These are phyloP conservation scores for Baronia brevicornis DNA, from an alignment of 2,888 invertebrate species.

Conservation along the genomic window DNA sequence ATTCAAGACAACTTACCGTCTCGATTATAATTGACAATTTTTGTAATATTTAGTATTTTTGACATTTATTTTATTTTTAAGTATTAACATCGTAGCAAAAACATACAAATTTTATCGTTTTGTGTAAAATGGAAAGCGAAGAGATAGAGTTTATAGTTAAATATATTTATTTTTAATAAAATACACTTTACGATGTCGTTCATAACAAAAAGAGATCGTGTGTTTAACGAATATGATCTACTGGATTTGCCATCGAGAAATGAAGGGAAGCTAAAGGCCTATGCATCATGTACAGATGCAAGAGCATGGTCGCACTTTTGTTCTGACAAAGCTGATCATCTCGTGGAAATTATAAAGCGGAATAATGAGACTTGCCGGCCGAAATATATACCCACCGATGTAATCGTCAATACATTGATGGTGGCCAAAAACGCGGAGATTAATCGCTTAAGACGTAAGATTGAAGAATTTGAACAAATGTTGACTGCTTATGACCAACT, in stretches of 20 bases:
- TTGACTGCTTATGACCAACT: slow-evolving; percentile 56
- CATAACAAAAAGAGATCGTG: slow-evolving; percentile 66
- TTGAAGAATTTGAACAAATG: slow-evolving; percentile 63
- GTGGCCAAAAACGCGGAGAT: slow-evolving; percentile 69
- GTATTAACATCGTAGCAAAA: slow-evolving; percentile 16
- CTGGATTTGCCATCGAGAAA: slow-evolving; percentile 60
- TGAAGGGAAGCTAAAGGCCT: slow-evolving; percentile 74
- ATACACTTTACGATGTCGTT: slow-evolving; percentile 55
- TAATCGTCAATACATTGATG: slow-evolving; percentile 62
- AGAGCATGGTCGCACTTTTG: slow-evolving; percentile 75
- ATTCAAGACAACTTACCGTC: slow-evolving; percentile 44
- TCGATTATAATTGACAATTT: slow-evolving; percentile 56
- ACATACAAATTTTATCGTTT: slow-evolving; percentile 45
- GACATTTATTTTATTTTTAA: slow-evolving; percentile 9
- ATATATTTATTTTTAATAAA: slow-evolving; percentile 25
- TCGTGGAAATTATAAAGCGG: slow-evolving; percentile 69
- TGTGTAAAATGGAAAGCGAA: slow-evolving; percentile 55
- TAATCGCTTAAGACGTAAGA: slow-evolving; percentile 55
- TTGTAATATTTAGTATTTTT: slow-evolving; percentile 31
- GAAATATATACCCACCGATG: slow-evolving; percentile 59
- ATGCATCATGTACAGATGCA: slow-evolving; percentile 72
- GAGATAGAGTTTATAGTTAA: too few species aligned
- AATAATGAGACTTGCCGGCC: slow-evolving; percentile 53
- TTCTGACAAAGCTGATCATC: slow-evolving; percentile 73
- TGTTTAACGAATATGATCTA: slow-evolving; percentile 62